Evolutionary conservation across 2,113 vertebrate genomes (phyloP).

Genomic region (Pica pica): DNA sequence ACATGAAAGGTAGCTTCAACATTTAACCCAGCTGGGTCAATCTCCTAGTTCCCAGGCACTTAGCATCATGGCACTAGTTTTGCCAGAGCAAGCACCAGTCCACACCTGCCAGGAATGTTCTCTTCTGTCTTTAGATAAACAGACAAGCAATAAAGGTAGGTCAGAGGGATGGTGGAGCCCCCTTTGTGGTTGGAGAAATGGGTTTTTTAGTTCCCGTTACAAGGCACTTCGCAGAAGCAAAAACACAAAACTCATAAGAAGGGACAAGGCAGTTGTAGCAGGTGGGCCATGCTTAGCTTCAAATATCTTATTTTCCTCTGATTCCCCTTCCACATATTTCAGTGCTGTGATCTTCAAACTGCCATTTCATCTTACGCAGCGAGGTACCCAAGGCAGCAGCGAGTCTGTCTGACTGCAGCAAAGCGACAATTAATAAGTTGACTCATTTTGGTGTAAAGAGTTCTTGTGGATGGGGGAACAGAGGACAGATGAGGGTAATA

Average conservation of each 20-base stretch:
- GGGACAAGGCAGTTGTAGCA: not conserved
- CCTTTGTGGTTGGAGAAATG: not conserved
- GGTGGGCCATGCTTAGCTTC: not conserved
- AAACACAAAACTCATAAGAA: not conserved
- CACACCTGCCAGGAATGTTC: not conserved
- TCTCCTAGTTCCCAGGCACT: not conserved
- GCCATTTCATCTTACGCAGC: conserved; percentile 14
- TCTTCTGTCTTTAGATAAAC: not conserved
- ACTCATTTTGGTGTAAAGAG: conserved; percentile 4
- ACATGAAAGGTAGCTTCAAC: not conserved
- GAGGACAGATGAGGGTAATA: not conserved
- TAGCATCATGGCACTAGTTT: not conserved
- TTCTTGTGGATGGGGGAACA: not conserved
- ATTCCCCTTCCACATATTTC: not conserved
- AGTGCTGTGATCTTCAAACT: not conserved
- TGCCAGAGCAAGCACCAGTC: not conserved
- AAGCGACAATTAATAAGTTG: not conserved
- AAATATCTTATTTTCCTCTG: not conserved
- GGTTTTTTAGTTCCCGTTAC: not conserved
- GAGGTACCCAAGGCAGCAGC: not conserved
- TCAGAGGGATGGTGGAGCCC: not conserved
- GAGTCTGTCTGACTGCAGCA: not conserved
- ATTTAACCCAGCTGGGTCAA: not conserved
- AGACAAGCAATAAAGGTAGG: not conserved
- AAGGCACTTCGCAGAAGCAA: not conserved